These are phyloP conservation scores for Bombus confusus DNA, from an alignment of 1,140 invertebrate species.

Conservation along the genomic window DNA sequence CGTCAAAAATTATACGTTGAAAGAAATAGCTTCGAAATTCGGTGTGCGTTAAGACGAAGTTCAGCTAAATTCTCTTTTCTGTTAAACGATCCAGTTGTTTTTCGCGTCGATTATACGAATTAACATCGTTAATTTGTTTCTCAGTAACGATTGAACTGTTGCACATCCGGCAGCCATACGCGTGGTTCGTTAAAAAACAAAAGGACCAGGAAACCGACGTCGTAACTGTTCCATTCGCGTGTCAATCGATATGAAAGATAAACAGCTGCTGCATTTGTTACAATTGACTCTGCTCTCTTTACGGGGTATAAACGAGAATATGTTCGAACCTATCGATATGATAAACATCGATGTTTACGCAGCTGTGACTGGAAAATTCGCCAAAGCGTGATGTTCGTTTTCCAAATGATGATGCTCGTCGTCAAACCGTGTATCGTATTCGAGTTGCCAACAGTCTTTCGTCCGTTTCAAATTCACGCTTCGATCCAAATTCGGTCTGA, in stretches of 20 bases:
- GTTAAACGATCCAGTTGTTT: background rate
- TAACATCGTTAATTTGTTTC: background rate
- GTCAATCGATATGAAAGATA: conserved; percentile 3
- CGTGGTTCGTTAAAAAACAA: background rate
- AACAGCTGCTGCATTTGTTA: conserved; percentile 8
- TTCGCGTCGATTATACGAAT: background rate
- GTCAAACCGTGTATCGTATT: background rate
- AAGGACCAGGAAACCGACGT: background rate
- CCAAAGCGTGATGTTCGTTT: background rate
- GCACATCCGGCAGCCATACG: background rate
- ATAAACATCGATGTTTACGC: background rate
- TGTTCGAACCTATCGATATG: background rate
- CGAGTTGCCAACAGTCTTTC: background rate
- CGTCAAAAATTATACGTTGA: too few relatives aligned
- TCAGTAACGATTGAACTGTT: background rate
- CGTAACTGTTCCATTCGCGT: background rate
- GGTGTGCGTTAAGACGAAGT: too few relatives aligned
- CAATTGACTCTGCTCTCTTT: background rate
- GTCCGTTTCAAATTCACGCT: background rate
- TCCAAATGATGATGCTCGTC: background rate
- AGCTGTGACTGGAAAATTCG: background rate
- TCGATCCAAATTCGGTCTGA: background rate
- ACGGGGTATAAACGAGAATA: background rate
- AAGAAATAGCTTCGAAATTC: too few relatives aligned
- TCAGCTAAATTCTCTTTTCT: too few relatives aligned